Evolutionary conservation across 2,113 vertebrate genomes (phyloP).

Genomic region (Chrysemys picta): DNA sequence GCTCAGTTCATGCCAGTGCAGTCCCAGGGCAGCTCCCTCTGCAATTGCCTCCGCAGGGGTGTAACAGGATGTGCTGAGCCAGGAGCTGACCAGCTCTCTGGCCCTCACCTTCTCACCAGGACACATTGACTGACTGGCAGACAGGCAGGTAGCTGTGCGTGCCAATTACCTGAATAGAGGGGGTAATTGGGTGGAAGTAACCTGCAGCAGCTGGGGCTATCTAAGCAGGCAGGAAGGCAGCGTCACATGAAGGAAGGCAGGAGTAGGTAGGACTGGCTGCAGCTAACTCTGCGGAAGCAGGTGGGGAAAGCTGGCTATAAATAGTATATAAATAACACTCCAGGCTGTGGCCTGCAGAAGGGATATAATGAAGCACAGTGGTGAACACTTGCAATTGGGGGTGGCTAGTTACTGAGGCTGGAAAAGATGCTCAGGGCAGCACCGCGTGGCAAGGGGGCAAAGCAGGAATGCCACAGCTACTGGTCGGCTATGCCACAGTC

Average conservation of each 20-base stretch:
- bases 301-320: not conserved
- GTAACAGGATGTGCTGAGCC: not conserved
- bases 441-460: not conserved
- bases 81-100: not conserved
- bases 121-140: not conserved
- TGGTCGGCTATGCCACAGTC: not conserved
- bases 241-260: not conserved
- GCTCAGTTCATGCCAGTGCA: not conserved
- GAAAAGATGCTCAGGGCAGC: not conserved
- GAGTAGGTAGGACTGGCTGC: too few relatives aligned
- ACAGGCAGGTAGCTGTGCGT: not conserved
- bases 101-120: too few relatives aligned
- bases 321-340: not conserved
- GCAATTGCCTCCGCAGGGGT: not conserved
- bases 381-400: not conserved
- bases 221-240: not conserved
- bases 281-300: not conserved
- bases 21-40: not conserved
- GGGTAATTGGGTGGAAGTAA: not conserved
- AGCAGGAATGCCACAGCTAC: not conserved
- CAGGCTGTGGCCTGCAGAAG: not conserved
- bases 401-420: not conserved
- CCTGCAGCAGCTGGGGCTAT: not conserved
- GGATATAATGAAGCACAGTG: not conserved
- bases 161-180: not conserved